phyloP scores from a whole-genome alignment of 2,113 vertebrate genomes.

The Malurus elegans region DNA sequence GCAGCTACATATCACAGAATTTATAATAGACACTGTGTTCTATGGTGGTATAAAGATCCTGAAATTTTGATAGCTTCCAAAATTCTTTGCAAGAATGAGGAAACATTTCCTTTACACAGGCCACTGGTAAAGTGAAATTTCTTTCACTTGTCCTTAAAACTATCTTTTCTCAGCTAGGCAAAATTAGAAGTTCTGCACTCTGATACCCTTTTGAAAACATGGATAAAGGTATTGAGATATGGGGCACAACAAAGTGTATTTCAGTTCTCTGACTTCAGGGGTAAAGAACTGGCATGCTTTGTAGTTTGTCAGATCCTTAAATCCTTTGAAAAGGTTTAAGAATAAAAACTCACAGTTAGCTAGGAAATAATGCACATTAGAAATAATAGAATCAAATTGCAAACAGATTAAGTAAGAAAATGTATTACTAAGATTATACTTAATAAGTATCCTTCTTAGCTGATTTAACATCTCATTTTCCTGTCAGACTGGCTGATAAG shows the following conservation, averaged over 20 bases:
- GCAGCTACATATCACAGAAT: not conserved
- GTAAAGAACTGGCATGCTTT: constrained; percentile 31
- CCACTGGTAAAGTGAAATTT: not conserved
- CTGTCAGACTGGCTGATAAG: not conserved
- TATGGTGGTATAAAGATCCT: not conserved
- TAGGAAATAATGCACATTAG: not conserved
- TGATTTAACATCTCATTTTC: constrained; percentile 24
- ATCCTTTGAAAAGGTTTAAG: constrained; percentile 55
- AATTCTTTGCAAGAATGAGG: not conserved
- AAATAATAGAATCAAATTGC: constrained; percentile 9
- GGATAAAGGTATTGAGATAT: not conserved
- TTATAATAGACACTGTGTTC: not conserved
- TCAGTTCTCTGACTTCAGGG: not conserved
- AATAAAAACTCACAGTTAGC: constrained; percentile 11
- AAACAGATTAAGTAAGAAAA: constrained; percentile 24
- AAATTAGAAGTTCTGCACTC: not conserved
- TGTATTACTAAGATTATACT: constrained; percentile 44
- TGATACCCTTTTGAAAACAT: not conserved
- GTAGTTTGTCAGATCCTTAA: constrained; percentile 52
- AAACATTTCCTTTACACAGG: not conserved
- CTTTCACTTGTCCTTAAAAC: not conserved
- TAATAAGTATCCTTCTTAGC: constrained; percentile 29
- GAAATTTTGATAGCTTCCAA: not conserved
- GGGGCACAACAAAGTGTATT: not conserved
- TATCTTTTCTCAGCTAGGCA: not conserved